Base-by-base conservation (phyloP, 2,797 vertebrate species). In the Myiotriccus ornatus region DNA sequence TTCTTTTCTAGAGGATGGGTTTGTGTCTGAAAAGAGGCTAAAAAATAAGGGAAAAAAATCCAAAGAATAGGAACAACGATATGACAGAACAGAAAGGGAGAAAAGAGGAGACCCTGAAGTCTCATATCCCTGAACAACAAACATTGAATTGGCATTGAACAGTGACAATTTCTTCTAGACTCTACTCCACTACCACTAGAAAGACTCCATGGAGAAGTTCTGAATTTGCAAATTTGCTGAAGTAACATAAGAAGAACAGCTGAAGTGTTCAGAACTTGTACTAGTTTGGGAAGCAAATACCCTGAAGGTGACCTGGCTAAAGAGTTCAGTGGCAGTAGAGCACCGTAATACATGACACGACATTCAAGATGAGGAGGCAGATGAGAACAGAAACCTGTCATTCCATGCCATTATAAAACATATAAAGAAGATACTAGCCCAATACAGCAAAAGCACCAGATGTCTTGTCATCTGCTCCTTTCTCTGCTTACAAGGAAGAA, bases 1-100 rank as follows among this genome's bases (percentile, higher is more conserved):
- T 63, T 24, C 52, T 89, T 71, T 77, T 50, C 55, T 59, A 76
- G 14, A 59, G 30, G 24, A 67, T 22, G 18, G 4, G 21, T 64
- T 74, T 93, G 43, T 74, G 32, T 63, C 44, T 37, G 32, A 52
- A 74, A 68, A 76, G 22, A 25, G 34, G 6, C 20, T 85, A 41
- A 88, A 56, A 52, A 44, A 35, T 3, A 68, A 17, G 7, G 34
- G 9, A 0, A 9, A 22, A 53, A 76, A 62, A 39, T 22, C 32
- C 24, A 43, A 50, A 55, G 10, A 79, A 50, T 3, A 62, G 41
- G 39, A 80, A 89, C 9, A 55, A 53, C 0, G 0, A 9, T 37
- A 82, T 19, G 8, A 82, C 39, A 85, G 34, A 83, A 52, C 0
- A 87, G 20, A 57, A 91, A 57, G 7, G 30, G 20, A 73, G 30